These are phyloP conservation scores for Jordanella pulchra DNA, from an alignment of 2,797 vertebrate genomes.

Conservation along the genomic window DNA sequence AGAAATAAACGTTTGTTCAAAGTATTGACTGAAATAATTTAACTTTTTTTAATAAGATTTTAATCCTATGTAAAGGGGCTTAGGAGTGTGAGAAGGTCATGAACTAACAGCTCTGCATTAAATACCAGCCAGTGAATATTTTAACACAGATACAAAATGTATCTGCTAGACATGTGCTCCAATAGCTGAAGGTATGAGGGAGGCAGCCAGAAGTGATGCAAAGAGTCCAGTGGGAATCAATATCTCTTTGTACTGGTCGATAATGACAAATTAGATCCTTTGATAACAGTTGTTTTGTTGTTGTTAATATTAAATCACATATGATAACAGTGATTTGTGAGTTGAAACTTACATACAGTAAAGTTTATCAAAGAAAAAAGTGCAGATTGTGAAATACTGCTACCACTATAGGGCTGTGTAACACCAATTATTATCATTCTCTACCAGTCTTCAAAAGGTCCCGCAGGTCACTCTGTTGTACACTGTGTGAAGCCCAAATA, in stretches of 20 bases:
- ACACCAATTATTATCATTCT: neutral
- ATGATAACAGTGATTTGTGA: neutral
- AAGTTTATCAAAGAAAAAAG: neutral
- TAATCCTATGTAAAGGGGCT: neutral
- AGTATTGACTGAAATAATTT: no score
- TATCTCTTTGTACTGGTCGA: neutral
- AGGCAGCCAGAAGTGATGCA: neutral
- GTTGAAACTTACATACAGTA: neutral
- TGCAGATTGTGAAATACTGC: neutral
- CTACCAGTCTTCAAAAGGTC: neutral
- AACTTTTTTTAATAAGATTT: no score
- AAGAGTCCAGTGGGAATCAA: constrained; percentile 1
- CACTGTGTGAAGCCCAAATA: neutral
- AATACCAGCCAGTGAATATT: neutral
- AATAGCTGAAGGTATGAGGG: neutral
- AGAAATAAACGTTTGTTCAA: neutral
- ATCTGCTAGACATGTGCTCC: neutral
- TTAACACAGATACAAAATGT: neutral
- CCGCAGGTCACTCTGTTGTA: neutral
- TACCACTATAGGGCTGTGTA: neutral
- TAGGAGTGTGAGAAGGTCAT: neutral
- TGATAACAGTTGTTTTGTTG: neutral
- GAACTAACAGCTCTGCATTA: neutral
- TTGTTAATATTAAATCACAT: neutral
- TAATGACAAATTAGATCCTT: neutral